These are phyloP conservation scores for Apogon talboti DNA, from an alignment of 2,797 vertebrate genomes.

Conservation along the genomic window DNA sequence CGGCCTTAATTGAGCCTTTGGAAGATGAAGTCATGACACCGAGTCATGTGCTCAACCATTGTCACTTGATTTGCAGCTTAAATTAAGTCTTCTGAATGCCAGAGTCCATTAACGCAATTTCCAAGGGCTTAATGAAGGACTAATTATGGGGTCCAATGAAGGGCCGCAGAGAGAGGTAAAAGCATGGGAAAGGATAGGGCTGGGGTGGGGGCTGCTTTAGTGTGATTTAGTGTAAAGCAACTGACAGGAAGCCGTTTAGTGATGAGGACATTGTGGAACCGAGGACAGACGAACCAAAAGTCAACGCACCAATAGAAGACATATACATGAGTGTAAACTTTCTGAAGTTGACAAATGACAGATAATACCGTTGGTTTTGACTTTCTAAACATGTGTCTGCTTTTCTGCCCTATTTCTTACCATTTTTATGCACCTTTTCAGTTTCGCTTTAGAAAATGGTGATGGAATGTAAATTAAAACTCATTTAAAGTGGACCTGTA, in stretches of 20 bases:
- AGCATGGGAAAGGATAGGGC: conserved; percentile 39
- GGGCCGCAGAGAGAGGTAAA: conserved; percentile 51
- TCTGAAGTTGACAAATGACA: too few relatives aligned
- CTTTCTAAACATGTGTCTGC: too few relatives aligned
- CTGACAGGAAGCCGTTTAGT: conserved; percentile 59
- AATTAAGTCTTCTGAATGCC: conserved; percentile 72
- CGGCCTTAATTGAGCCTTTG: conserved; percentile 60
- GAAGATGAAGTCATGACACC: conserved; percentile 70
- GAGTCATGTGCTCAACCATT: conserved; percentile 54
- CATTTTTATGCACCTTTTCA: too few relatives aligned
- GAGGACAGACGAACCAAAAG: too few relatives aligned
- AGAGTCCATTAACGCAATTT: conserved; percentile 81
- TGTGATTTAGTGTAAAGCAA: conserved; percentile 70
- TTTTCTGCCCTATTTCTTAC: too few relatives aligned
- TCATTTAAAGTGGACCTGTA: too few relatives aligned
- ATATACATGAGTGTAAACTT: too few relatives aligned
- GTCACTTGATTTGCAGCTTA: conserved; percentile 75
- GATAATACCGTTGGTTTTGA: too few relatives aligned
- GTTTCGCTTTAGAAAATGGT: too few relatives aligned
- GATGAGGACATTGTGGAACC: conserved; percentile 34
- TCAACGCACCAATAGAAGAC: too few relatives aligned
- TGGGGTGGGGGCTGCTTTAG: conserved; percentile 44
- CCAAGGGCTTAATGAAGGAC: conserved; percentile 76
- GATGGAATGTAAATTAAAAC: too few relatives aligned
- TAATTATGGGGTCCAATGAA: conserved; percentile 78